Base-by-base conservation (phyloP, 2,888 invertebrate genomes). In the Chloroclysta siterata region DNA sequence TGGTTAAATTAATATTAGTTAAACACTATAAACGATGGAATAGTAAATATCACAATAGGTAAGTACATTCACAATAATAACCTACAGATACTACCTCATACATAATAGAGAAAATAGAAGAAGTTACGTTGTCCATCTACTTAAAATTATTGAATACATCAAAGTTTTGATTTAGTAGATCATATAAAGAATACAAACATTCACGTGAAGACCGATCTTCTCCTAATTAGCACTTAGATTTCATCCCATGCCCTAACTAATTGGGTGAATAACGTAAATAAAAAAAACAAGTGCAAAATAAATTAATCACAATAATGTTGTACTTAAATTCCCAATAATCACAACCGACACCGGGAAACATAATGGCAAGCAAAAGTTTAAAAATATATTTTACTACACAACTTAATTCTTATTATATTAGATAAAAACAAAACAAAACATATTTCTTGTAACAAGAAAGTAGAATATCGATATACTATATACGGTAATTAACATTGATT, bases 11-110 rank as follows among this genome's bases (percentile, higher is more conserved):
- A 39, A 39, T 11, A 11, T 39, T 2, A 39, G 33, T 1, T 5
- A 33, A 33, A 33, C 22, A 22, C 33, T 33, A 44, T 15, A 10
- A 39, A 10, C 36, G 33, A 14, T 14, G 42, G 42, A 15, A 44
- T 44, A 44, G 17, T 15, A 44, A 44, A 44, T 44, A 44, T 44
- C 44, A 44, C 44, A 44, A 44, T 17, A 11, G 36, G 36, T 39
- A 39, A 39, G 36, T 39, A 44, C 10, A 42, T 14, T 42, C 42
- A 14, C 42, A 14, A 42, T 41, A 6, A 5, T 14, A 44, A 15
- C 8, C 15, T 44, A 41, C 13, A 41, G 4, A 41, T 41, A 41
- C 11, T 13, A 22, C 22, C 41, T 13, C 2, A 41, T 41, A 41
- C 11, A 41, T 13, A 13, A 22, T 22, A 22, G 22, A 22, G 22